Base-by-base conservation (phyloP, 2,888 invertebrate genomes). In the Coecobrya sp. region DNA sequence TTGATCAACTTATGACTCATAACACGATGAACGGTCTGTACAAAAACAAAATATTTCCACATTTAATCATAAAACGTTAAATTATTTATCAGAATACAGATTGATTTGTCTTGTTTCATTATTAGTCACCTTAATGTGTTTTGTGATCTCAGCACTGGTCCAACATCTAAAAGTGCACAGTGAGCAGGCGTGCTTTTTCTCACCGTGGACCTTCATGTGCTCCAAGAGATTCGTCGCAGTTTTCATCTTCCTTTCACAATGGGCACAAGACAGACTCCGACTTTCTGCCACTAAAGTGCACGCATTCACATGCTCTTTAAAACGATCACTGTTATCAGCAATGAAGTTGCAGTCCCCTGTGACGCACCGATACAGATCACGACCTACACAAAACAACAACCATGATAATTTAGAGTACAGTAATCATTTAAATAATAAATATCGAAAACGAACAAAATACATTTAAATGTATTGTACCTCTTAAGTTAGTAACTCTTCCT, bases 131-230 rank as follows among this genome's bases (percentile, higher is more conserved):
- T 94, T 94, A 62, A 95, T 62, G 45, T 95, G 95, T 30, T 94
- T 94, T 0, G 94, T 92, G 5, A 95, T 86, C 55, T 95, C 95
- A 8, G 92, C 87, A 25, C 73, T 88, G 7, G 93, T 90, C 89
- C 93, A 94, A 19, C 92, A 93, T n/a, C 86, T 96, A 87, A 96
- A 95, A 59, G 96, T 95, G 95, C 97, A 97, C 36, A 97, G 82
- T 5, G 96, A 96, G 95, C 97, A 97, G 11, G 96, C 96, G 93
- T 96, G 97, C 11, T 96, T 96, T 94, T 96, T 96, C 0, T 96
- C 95, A 0, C 97, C 97, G 93, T 97, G 97, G 1, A 95, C 95
- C 93, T 96, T 96, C 19, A 97, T 95, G 95, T 97, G 97, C 7
- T 96, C 96, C 13, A 96, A 95, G 25, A 97, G 95, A 59, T 96